These are phyloP conservation scores for Vollenhovia emeryi DNA, from an alignment of 1,140 invertebrate genomes.

Conservation along the genomic window DNA sequence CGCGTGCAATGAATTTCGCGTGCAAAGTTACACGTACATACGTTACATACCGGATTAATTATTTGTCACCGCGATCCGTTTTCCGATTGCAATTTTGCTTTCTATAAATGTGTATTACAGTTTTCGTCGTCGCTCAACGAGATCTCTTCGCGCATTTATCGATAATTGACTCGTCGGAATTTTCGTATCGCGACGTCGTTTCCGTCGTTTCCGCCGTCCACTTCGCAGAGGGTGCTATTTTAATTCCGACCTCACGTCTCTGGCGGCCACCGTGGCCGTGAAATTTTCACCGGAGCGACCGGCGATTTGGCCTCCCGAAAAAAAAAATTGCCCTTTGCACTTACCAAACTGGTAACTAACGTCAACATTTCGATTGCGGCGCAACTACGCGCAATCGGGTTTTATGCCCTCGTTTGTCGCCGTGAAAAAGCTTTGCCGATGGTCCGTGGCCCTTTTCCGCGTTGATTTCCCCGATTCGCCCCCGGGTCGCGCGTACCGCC, in stretches of 20 bases:
- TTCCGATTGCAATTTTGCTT: constrained; percentile 27
- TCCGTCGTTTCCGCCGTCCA: neutral
- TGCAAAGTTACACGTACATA: neutral
- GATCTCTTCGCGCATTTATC: neutral
- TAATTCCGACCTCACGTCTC: neutral
- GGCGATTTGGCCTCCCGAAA: neutral
- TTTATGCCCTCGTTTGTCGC: neutral
- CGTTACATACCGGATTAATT: constrained; percentile 43
- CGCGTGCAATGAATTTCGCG: constrained; percentile 38
- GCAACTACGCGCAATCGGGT: neutral
- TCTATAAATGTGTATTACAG: constrained; percentile 33
- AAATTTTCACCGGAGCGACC: constrained; percentile 17
- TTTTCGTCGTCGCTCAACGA: neutral
- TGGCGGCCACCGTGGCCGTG: neutral
- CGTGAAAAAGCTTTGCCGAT: neutral
- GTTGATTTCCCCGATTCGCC: neutral
- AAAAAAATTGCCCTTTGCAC: neutral
- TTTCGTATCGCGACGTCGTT: neutral
- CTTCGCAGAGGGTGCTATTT: constrained; percentile 24
- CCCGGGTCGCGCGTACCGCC: neutral
- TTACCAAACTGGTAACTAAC: constrained; percentile 6
- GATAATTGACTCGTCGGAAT: neutral
- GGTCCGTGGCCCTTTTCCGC: neutral
- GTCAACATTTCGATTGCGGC: neutral
- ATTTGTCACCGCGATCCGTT: constrained; percentile 25